Evolutionary conservation across 2,797 vertebrate genomes (phyloP).

Genomic region (Lepus oiostolus): DNA sequence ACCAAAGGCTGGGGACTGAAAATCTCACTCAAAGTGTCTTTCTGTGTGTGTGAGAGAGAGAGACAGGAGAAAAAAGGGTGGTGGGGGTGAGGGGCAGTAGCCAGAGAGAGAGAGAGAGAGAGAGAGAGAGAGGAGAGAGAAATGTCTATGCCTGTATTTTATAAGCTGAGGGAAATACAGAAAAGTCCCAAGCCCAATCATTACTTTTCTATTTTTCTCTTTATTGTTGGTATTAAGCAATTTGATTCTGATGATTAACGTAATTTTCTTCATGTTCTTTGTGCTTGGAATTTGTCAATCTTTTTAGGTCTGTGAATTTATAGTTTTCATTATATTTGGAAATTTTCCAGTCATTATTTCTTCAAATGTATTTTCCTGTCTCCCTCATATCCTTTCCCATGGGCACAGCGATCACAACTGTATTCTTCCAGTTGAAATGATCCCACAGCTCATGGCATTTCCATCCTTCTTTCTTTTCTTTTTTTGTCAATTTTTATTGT

Average conservation of each 20-base stretch:
- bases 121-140: too few species aligned
- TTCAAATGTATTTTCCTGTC: not conserved
- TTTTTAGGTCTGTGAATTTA: not conserved
- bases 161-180: not conserved
- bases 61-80: too few species aligned
- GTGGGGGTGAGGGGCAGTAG: not conserved
- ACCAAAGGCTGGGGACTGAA: conserved; percentile 4
- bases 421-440: not conserved
- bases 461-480: not conserved
- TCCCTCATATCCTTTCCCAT: too few species aligned
- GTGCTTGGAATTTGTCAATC: not conserved
- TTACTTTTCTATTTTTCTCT: not conserved
- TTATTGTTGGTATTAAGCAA: conserved; percentile 45
- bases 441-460: not conserved
- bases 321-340: conserved; percentile 11
- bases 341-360: conserved; percentile 22
- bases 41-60: not conserved
- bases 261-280: not conserved
- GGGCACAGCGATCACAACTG: too few species aligned
- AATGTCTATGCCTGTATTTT: not conserved
- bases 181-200: not conserved
- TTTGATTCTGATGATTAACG: not conserved
- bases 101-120: not conserved
- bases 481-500: not conserved
- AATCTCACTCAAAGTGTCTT: conserved; percentile 17